phyloP scores from a whole-genome alignment of 1,140 invertebrate genomes.

The Acromyrmex echinatior region DNA sequence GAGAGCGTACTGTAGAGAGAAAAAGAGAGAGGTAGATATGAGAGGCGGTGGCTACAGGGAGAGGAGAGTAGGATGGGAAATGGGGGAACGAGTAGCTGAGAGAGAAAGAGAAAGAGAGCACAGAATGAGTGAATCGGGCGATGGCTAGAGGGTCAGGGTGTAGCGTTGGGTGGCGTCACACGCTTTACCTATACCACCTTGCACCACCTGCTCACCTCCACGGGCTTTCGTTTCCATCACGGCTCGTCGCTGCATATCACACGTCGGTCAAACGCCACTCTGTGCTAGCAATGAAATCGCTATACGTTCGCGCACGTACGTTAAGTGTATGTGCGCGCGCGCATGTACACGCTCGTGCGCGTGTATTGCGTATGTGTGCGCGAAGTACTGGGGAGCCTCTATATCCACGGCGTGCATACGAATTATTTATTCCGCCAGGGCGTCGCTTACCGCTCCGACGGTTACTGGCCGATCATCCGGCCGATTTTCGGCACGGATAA shows the following conservation, averaged over 20 bases:
- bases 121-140: slow-evolving; percentile 63
- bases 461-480: slow-evolving; percentile 74
- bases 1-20: slow-evolving; percentile 59
- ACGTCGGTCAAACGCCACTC: slow-evolving; percentile 83
- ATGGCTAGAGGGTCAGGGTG: slow-evolving; percentile 59
- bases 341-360: neutral
- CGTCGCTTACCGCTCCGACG: slow-evolving; percentile 75
- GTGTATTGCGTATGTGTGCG: neutral
- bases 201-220: slow-evolving; percentile 62
- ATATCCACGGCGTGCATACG: slow-evolving; percentile 66
- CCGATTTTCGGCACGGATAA: slow-evolving; percentile 76
- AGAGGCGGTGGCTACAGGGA: slow-evolving; percentile 46
- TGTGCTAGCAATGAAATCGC: slow-evolving; percentile 80
- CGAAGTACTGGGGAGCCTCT: neutral
- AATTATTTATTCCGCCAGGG: slow-evolving; percentile 77
- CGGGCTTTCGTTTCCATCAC: slow-evolving; percentile 73
- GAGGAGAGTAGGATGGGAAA: slow-evolving; percentile 21
- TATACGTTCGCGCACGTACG: slow-evolving; percentile 71
- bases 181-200: slow-evolving; percentile 55
- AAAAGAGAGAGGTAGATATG: slow-evolving; percentile 57
- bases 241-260: slow-evolving; percentile 80
- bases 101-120: slow-evolving; percentile 71
- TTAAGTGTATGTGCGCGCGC: slow-evolving; percentile 47
- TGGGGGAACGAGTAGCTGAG: slow-evolving; percentile 74
- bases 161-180: slow-evolving; percentile 74